Percentiles rank a stretch among this genome's conserved stretches.
Conservation (phyloP, 2,888 invertebrate species). For the Folsomia manolachei region DNA sequence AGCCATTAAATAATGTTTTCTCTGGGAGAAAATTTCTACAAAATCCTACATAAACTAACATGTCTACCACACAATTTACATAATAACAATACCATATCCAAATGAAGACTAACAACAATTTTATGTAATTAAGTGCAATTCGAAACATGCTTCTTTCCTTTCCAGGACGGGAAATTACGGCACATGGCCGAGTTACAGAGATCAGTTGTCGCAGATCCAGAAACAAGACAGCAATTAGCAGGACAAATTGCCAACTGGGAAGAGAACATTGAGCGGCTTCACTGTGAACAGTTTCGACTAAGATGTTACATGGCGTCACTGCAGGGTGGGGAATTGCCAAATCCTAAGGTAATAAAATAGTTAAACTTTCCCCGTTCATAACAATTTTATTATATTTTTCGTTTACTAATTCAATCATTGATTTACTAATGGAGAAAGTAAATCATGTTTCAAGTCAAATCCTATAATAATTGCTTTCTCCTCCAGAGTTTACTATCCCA, state of each 20-base stretch:
- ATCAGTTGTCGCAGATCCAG: constrained; percentile 90
- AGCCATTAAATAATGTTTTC: neutral
- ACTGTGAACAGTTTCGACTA: constrained; percentile 93
- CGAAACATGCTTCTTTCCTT: too few species aligned
- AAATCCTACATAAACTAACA: too few species aligned
- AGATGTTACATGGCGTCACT: constrained; percentile 96
- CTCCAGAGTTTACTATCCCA: constrained; percentile 93
- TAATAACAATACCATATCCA: too few species aligned
- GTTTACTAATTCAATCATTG: constrained; percentile 2
- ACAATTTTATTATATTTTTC: constrained; percentile 5
- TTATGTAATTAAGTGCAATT: too few species aligned
- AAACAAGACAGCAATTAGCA: constrained; percentile 85
- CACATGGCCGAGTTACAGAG: constrained; percentile 98
- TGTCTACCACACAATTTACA: too few species aligned
- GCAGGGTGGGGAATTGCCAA: constrained; percentile 89
- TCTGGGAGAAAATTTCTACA: neutral
- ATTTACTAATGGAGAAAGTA: too few species aligned
- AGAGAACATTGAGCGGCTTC: constrained; percentile 90
- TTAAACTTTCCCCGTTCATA: too few species aligned
- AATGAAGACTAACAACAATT: too few species aligned
- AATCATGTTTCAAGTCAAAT: too few species aligned
- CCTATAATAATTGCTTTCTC: constrained; percentile 54
- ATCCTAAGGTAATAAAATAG: constrained; percentile 98
- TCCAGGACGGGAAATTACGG: constrained; percentile 92
- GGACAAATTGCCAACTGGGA: constrained; percentile 95